phyloP scores from a whole-genome alignment of 2,888 invertebrate genomes.

The Thera britannica region DNA sequence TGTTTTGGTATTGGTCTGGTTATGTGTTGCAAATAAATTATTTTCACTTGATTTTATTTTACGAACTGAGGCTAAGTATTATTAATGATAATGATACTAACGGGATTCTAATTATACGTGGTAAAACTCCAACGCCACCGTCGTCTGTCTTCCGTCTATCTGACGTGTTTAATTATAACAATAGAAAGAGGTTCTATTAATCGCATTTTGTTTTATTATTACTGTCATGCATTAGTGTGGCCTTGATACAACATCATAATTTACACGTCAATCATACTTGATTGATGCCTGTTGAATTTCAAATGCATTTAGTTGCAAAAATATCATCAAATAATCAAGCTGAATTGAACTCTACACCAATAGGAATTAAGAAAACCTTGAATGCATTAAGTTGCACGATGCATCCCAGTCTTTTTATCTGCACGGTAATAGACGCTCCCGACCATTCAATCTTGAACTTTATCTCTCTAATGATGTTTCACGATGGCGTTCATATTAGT shows the following conservation, averaged over 20 bases:
- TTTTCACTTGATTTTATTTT: too few relatives aligned
- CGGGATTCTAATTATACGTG: too few relatives aligned
- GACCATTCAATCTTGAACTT: constrained; percentile 52
- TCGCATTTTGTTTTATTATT: constrained; percentile 60
- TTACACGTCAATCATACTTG: constrained; percentile 63
- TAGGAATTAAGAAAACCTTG: constrained; percentile 34
- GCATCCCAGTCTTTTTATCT: constrained; percentile 42
- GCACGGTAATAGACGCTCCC: constrained; percentile 44
- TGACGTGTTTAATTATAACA: constrained; percentile 36
- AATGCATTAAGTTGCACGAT: constrained; percentile 35
- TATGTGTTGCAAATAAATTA: too few relatives aligned
- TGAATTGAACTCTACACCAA: constrained; percentile 42
- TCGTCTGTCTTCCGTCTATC: too few relatives aligned
- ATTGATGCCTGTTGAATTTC: constrained; percentile 58
- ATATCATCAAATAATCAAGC: constrained; percentile 26
- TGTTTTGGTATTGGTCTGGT: too few relatives aligned
- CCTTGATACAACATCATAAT: constrained; percentile 76
- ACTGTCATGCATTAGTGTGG: constrained; percentile 60
- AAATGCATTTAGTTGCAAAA: constrained; percentile 48
- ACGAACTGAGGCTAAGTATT: too few relatives aligned
- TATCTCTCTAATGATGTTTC: constrained; percentile 25
- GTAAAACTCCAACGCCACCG: too few relatives aligned
- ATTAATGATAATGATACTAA: too few relatives aligned
- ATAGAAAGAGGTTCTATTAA: constrained; percentile 44
- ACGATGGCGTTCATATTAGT: constrained; percentile 48